Evolutionary conservation across 2,888 invertebrate species (phyloP), one percentile per base, ranked within the genome.

Genomic region (Agrilus biguttatus): DNA sequence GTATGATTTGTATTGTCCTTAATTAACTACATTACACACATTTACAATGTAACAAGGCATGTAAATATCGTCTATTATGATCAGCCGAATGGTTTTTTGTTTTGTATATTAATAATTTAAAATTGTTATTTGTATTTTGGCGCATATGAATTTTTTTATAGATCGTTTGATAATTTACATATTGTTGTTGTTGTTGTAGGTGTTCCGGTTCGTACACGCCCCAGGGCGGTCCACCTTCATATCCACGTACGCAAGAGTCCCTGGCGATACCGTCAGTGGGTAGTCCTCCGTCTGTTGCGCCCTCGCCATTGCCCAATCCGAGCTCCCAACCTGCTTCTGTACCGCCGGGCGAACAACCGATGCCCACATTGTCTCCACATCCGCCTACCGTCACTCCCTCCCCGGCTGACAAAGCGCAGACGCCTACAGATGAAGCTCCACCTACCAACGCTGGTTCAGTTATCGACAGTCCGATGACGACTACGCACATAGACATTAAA

Each of bases 341-440:
- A 49, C 78, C 79, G 46, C 75, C 78, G 38, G 68, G 50, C 12
- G 79, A 79, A 51, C 77, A 79, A 42, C 53, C 56, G 38, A 80
- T 81, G 80, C 80, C 81, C 5, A 78, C 80, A 8, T 64, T 80
- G 44, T 83, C 83, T 47, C 86, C 85, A 33, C 81, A 80, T 52
- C 74, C 74, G 37, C 71, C 72, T 40, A 47, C 47, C 17, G 36
- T 47, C 17, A 47, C 48, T 17, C 52, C 53, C 37, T 55, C 54
- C 23, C 59, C 50, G 53, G 56, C 52, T 53, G 62, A 56, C 55
- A 61, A 51, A 41, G 49, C 49, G 37, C 47, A 49, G 14, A 53
- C 49, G 4, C 50, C 49, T 17, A 44, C 49, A 12, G 47, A 49
- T 4, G 54, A 54, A 14, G 49, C 51, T 39, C 54, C 55, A 14